Base-by-base conservation (phyloP, 2,113 vertebrate genomes). In the Gallinago undulata region DNA sequence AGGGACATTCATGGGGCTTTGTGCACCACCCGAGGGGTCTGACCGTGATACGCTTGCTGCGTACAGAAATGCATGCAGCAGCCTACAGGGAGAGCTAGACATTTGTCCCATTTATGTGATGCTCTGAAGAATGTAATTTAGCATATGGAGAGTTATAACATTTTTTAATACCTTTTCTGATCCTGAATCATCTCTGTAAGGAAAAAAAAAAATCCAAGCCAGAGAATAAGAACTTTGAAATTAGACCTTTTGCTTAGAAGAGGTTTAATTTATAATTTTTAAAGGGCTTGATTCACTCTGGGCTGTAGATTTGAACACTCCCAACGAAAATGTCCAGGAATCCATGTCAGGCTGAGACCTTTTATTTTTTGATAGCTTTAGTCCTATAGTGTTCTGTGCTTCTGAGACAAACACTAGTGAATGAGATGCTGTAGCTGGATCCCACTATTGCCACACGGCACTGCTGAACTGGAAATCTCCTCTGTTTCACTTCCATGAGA, bases 21-120 rank as follows among this genome's bases (percentile, higher is more conserved):
- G 2, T 35, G 51, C 19, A 51, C 10, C 17, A 22, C 13, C 17
- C 3, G 5, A 35, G 7, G 28, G 13, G 9, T 55, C 33, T 30
- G 67, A 47, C 28, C 0, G 0, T 28, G 16, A 33, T 24, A 35
- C 35, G 14, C 47, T 62, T n/a, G 39, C 31, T 33, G 14, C 2
- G 0, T 9, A 48, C 0, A 3, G 18, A 70, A 70, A 22, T 19
- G 16, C n/a, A 35, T 31, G 30, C 10, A 12, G 19, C 62, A 19
- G 11, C 53, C 47, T 67, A 68, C 19, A 45, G 48, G 35, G 25
- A 87, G 30, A 53, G 28, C 24, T 19, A 33, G 45, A 27, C 22
- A 8, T 86, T 60, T 56, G 17, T 50, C 18, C n/a, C 22, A 4
- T 56, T 56, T 69, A 56, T 47, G 7, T 5, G 48, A 19, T 21